phyloP scores from a whole-genome alignment of 2,888 invertebrate genomes.

The Cheilosia scutellata region DNA sequence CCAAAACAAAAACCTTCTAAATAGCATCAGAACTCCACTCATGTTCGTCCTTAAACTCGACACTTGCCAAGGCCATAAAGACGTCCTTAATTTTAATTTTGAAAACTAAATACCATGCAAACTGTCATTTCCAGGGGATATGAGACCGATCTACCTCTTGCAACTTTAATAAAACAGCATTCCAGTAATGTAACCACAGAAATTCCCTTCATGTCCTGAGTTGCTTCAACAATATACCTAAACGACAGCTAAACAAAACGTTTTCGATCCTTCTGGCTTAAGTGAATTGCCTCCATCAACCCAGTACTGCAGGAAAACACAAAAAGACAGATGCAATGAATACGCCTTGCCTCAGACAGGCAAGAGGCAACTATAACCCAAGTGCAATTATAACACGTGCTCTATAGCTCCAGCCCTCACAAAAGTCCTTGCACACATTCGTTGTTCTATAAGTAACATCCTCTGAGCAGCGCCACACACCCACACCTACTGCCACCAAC shows the following conservation, averaged over 20 bases:
- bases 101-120: constrained; percentile 42
- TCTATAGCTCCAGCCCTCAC: constrained; percentile 15
- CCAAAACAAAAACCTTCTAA: background rate
- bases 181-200: constrained; percentile 35
- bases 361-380: constrained; percentile 50
- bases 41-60: constrained; percentile 24
- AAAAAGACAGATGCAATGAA: constrained; percentile 61
- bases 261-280: constrained; percentile 48
- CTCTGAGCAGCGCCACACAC: background rate
- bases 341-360: constrained; percentile 37
- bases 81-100: constrained; percentile 62
- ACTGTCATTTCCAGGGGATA: constrained; percentile 32
- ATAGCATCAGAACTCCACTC: constrained; percentile 24
- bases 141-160: constrained; percentile 15
- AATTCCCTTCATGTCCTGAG: constrained; percentile 19
- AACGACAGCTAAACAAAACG: constrained; percentile 28
- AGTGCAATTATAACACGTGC: constrained; percentile 70
- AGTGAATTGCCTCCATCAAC: constrained; percentile 52
- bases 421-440: constrained; percentile 46
- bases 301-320: constrained; percentile 20
- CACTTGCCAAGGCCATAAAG: constrained; percentile 61
- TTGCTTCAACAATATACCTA: background rate
- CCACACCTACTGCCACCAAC: constrained; percentile 8
- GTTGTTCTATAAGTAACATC: constrained; percentile 38
- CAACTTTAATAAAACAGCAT: constrained; percentile 27